Evolutionary conservation across 2,888 invertebrate genomes (phyloP).

Genomic region (Lithodes maja): DNA sequence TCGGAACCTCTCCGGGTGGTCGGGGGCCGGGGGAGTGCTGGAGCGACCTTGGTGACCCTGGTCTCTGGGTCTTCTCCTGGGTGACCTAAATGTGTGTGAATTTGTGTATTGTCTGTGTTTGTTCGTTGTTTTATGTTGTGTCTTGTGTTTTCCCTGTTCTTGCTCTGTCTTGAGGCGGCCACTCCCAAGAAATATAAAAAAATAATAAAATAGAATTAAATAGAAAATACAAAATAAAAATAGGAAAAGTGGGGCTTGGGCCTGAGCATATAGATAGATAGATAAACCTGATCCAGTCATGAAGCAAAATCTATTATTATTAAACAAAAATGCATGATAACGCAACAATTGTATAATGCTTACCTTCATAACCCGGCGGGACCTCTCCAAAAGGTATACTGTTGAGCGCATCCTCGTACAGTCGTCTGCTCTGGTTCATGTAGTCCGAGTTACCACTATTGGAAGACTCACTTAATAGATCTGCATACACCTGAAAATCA

Average conservation of each 20-base stretch:
- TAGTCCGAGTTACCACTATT: conserved; percentile 83
- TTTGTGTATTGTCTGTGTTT: no score
- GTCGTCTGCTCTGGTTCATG: conserved; percentile 84
- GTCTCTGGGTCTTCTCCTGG: no score
- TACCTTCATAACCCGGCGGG: conserved; percentile 83
- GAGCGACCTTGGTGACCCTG: no score
- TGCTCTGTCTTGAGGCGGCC: no score
- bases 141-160: no score
- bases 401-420: conserved; percentile 88
- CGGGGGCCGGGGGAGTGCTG: no score
- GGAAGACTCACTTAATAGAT: conserved; percentile 76
- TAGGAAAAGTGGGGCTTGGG: no score
- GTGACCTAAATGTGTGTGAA: no score
- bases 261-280: no score
- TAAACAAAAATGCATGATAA: neutral
- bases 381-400: conserved; percentile 85
- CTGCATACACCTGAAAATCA: conserved; percentile 81
- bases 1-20: no score
- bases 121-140: no score
- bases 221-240: no score
- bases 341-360: neutral
- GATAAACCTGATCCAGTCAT: neutral
- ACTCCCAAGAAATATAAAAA: neutral
- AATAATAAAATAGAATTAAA: neutral
- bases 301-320: neutral